Conservation (phyloP, 2,113 vertebrate species). For the Ammodytes dubius region DNA sequence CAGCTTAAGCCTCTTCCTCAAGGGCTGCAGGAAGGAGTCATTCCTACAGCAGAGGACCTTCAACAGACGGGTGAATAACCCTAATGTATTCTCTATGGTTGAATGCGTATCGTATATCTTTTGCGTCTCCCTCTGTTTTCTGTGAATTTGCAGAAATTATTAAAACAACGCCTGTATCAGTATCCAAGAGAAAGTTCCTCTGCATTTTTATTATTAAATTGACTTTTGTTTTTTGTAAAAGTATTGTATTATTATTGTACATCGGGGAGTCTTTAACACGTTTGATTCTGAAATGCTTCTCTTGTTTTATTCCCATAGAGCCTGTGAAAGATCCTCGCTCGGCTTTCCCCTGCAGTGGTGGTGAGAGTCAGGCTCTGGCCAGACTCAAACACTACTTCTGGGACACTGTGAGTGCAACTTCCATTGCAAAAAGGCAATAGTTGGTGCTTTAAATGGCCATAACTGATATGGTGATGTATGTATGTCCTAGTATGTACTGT, state of each 20-base stretch:
- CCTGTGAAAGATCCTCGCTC: conserved; percentile 81
- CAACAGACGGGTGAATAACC: conserved; percentile 79
- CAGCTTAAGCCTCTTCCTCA: conserved; percentile 81
- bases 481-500: background rate
- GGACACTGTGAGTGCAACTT: conserved; percentile 83
- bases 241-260: conserved; percentile 14
- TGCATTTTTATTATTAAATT: conserved; percentile 39
- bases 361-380: conserved; percentile 86
- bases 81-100: background rate
- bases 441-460: background rate
- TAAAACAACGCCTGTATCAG: background rate
- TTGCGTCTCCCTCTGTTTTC: background rate
- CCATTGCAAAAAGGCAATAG: background rate
- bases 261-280: conserved; percentile 26
- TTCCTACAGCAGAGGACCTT: conserved; percentile 83
- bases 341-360: conserved; percentile 87
- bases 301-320: conserved; percentile 72
- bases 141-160: background rate
- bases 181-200: background rate
- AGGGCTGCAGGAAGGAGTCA: conserved; percentile 83
- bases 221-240: conserved; percentile 8
- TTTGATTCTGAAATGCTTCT: conserved; percentile 14
- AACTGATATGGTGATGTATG: background rate
- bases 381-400: conserved; percentile 89
- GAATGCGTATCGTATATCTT: background rate